phyloP scores from a whole-genome alignment of 2,113 vertebrate species.

The Chaenogobius annularis region DNA sequence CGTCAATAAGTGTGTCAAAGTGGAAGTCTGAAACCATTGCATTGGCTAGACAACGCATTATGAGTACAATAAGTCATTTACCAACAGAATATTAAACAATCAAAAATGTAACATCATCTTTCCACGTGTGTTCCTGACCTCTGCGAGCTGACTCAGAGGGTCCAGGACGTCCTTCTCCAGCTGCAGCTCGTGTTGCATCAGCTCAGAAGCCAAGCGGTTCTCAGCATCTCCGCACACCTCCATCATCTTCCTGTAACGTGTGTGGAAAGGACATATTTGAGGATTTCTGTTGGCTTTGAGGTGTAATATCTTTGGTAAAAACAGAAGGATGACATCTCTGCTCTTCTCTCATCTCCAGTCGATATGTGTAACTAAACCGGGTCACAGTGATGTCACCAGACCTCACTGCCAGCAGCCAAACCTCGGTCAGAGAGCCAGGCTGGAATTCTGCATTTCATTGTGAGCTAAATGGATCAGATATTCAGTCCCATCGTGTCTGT shows the following conservation, averaged over 20 bases:
- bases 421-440: conserved; percentile 1
- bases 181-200: conserved; percentile 91
- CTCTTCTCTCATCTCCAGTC: not conserved
- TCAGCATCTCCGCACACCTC: conserved; percentile 93
- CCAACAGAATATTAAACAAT: not conserved
- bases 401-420: conserved; percentile 4
- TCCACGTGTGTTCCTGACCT: conserved; percentile 75
- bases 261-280: not conserved
- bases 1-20: not conserved
- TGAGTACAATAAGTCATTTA: not conserved
- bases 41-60: not conserved
- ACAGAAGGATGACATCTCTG: conserved; percentile 9
- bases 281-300: not conserved
- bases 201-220: conserved; percentile 89
- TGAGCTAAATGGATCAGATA: not conserved
- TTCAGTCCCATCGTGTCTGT: not conserved
- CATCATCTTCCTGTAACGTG: conserved; percentile 87
- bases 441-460: not conserved
- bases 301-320: conserved; percentile 4
- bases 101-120: not conserved
- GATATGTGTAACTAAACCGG: conserved; percentile 26
- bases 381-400: conserved; percentile 18
- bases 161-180: conserved; percentile 94
- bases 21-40: not conserved
- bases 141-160: conserved; percentile 86